A percentile compares a stretch with the other conserved stretches of the same genome.
Conservation (phyloP, 2,113 vertebrate species). For the Burhinus oedicnemus region DNA sequence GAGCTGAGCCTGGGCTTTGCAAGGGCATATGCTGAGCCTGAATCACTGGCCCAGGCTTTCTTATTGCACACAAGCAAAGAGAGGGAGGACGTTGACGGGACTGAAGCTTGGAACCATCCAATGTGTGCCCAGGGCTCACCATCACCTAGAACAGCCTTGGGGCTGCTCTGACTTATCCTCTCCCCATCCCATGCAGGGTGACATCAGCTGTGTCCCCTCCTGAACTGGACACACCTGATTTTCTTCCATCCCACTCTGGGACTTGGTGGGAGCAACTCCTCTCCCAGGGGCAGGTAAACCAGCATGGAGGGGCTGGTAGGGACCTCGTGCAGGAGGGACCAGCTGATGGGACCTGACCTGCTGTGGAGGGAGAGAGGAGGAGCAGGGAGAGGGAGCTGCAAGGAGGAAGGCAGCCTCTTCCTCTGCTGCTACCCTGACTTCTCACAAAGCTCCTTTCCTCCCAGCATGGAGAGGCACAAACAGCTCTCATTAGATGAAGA, state of each 20-base stretch:
- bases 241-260: not conserved
- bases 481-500: not conserved
- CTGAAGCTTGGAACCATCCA: not conserved
- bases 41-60: not conserved
- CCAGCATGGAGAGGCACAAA: not conserved
- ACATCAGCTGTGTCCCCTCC: not conserved
- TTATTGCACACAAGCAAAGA: not conserved
- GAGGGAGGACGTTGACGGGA: not conserved
- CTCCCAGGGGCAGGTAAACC: not conserved
- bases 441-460: not conserved
- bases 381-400: not conserved
- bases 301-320: not conserved
- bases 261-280: not conserved
- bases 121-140: not conserved
- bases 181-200: accelerated
- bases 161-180: not conserved
- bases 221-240: not conserved
- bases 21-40: not conserved
- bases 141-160: not conserved
- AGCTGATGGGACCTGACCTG: not conserved
- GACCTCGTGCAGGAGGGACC: accelerated
- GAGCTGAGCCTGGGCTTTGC: not conserved
- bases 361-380: not conserved
- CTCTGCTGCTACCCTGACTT: not conserved
- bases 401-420: not conserved